phyloP scores from a whole-genome alignment of 1,140 invertebrate species.

The Acyrthosiphon pisum region DNA sequence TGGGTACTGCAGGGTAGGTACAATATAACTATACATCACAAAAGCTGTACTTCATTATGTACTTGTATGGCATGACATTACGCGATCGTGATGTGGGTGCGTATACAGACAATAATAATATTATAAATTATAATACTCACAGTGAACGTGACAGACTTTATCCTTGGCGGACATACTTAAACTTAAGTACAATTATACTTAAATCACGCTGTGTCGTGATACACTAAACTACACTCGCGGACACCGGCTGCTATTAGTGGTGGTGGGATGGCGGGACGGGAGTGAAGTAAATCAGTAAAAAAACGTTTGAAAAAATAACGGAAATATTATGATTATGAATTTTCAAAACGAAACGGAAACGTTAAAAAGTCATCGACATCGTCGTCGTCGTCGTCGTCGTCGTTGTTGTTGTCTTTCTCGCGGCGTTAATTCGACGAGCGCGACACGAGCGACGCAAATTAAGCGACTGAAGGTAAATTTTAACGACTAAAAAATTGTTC shows the following conservation, averaged over 20 bases:
- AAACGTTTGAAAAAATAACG: not conserved
- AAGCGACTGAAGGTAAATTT: not conserved
- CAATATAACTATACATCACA: not conserved
- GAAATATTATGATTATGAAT: not conserved
- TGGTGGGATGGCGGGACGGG: no score
- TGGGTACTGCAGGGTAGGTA: not conserved
- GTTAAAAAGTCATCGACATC: not conserved
- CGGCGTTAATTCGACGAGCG: not conserved
- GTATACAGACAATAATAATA: not conserved
- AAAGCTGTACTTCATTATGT: not conserved
- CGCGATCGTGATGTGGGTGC: not conserved
- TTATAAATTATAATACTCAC: not conserved
- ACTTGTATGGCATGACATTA: not conserved
- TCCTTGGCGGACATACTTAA: not conserved
- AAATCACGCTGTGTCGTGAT: not conserved
- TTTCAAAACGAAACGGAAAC: not conserved
- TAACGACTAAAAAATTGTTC: not conserved
- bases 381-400: no score
- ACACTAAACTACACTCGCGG: not conserved
- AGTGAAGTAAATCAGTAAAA: not conserved
- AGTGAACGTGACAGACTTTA: not conserved
- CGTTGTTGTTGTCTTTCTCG: not conserved
- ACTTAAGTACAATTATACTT: not conserved
- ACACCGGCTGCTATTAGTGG: not conserved
- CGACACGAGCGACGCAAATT: not conserved